Evolutionary conservation across 2,888 invertebrate genomes (phyloP).

Genomic region (Hemithea aestivaria): DNA sequence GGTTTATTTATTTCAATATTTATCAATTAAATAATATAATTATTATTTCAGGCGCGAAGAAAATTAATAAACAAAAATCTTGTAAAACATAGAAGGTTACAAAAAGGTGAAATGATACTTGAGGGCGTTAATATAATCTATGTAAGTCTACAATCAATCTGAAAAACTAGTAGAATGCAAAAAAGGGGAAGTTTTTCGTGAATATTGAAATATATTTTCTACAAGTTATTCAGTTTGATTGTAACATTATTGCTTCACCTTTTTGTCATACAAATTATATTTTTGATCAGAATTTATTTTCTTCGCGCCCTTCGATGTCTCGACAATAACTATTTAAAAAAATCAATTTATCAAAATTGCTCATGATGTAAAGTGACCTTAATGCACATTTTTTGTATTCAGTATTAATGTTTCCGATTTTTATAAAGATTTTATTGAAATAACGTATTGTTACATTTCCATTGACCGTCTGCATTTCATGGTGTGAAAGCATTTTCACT

Average conservation of each 20-base stretch:
- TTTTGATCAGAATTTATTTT: slow-evolving; percentile 5
- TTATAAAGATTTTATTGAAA: slow-evolving; percentile 1
- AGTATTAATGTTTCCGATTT: slow-evolving; percentile 23
- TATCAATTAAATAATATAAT: slow-evolving; percentile 1
- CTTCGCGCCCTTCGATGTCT: slow-evolving; percentile 10
- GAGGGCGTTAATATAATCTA: no score
- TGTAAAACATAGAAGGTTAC: no score
- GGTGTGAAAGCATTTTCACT: slow-evolving; percentile 31
- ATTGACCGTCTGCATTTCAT: slow-evolving; percentile 28
- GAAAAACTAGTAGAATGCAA: no score
- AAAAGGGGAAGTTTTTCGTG: no score
- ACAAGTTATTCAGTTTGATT: no score
- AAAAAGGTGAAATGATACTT: no score
- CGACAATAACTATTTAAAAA: slow-evolving; percentile 21
- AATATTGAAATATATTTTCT: no score
- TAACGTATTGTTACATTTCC: slow-evolving; percentile 15
- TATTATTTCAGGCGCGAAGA: slow-evolving; percentile 16
- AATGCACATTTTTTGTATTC: slow-evolving; percentile 26
- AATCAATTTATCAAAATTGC: slow-evolving; percentile 39
- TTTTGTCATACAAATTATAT: no score
- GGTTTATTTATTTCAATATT: slow-evolving; percentile 23
- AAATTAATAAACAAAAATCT: no score
- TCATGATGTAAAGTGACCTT: slow-evolving; percentile 49
- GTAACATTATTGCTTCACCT: no score
- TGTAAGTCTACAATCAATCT: no score